Percentiles rank a stretch among this genome's conserved stretches.
Conservation (phyloP, 1,140 invertebrate genomes). For the Colletes latitarsis region DNA sequence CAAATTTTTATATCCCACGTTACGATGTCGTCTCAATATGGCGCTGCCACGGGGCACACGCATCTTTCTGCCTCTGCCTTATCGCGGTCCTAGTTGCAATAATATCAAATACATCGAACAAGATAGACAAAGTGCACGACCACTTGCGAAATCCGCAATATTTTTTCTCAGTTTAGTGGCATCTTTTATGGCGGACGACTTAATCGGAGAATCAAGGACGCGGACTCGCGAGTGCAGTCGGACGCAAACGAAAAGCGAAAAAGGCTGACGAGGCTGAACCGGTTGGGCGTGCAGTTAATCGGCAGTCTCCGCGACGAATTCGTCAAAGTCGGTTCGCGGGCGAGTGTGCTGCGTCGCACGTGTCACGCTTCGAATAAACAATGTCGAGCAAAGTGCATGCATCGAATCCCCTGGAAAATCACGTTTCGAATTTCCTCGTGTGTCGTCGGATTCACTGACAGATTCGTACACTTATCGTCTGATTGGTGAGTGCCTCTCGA, state of each 20-base stretch:
- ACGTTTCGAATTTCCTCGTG: too few relatives aligned
- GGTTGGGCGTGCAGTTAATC: background rate
- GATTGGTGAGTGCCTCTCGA: too few relatives aligned
- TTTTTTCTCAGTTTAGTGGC: background rate
- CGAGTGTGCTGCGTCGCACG: background rate
- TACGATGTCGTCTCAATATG: too few relatives aligned
- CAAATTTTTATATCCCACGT: too few relatives aligned
- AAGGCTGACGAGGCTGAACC: background rate
- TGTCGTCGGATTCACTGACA: too few relatives aligned
- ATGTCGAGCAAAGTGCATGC: background rate
- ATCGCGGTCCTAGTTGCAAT: too few relatives aligned
- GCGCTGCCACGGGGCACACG: too few relatives aligned
- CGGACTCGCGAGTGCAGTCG: background rate
- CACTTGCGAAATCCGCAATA: background rate
- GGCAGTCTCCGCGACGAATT: conserved; percentile 10
- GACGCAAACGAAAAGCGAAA: background rate
- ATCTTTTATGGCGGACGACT: too few relatives aligned
- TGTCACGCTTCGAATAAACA: background rate
- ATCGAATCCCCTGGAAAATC: background rate
- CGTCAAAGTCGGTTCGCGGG: background rate
- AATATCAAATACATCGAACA: too few relatives aligned
- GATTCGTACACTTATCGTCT: too few relatives aligned
- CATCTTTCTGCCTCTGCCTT: too few relatives aligned
- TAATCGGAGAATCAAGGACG: background rate
- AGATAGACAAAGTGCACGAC: too few relatives aligned